Base-by-base conservation (phyloP, 1,140 invertebrate genomes). In the Bombyx mandarina region DNA sequence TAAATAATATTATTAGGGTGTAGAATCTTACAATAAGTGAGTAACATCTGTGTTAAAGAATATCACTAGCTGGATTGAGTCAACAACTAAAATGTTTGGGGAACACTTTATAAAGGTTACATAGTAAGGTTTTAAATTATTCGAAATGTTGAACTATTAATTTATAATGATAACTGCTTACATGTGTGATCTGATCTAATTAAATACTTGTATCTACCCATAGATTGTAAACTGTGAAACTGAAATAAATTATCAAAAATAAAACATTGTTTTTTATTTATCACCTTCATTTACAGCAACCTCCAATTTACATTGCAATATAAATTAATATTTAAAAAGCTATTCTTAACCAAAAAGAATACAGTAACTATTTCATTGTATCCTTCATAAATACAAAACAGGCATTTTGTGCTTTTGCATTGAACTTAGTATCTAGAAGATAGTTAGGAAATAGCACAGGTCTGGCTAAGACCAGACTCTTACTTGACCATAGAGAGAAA, bases 111-210 rank as follows among this genome's bases (percentile, higher is more conserved):
- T 73, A 82, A 84, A 65, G 75, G 79, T 80, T 77, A 78, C 69
- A 76, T 74, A 35, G 77, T 86, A 82, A 82, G 71, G 71, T 72
- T 72, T 35, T 84, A 83, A 86, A 86, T 86, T 86, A 86, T 86
- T 84, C 70, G 73, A 81, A 46, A 80, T 86, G 77, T 86, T 84
- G 69, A 77, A 78, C 70, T 79, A 75, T 75, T 74, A 77, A 83
- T 84, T 82, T 84, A 82, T 82, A 81, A 71, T 73, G 73, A 77
- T 80, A 60, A 63, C 52, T 76, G 81, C 78, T 84, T 86, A 84
- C 72, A 76, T 77, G 83, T 84, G 83, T 86, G 83, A 86, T 86
- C 83, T 86, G 83, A 86, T 79, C 72, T 86, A 81, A 81, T 80
- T 77, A 72, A 74, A 77, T 77, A 71, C 73, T 76, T 80, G 71